A percentile compares a stretch with the other conserved stretches of the same genome.
phyloP scores from a whole-genome alignment of 2,113 vertebrate genomes.

The Nothocercus nigrocapillus region DNA sequence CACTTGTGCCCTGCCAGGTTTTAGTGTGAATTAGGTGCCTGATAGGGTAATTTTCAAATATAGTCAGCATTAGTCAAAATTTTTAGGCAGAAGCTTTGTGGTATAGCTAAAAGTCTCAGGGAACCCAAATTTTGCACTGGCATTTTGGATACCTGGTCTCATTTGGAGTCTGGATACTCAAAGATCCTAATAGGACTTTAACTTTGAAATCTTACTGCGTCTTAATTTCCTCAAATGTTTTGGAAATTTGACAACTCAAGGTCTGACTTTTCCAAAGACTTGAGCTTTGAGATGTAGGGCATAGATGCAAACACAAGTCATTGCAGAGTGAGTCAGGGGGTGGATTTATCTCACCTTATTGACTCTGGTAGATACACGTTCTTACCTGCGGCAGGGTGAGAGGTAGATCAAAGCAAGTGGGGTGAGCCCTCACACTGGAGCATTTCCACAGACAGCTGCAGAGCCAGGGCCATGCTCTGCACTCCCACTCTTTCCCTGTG shows the following conservation, averaged over 20 bases:
- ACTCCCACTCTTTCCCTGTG: background rate
- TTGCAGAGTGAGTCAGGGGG: background rate
- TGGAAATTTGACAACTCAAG: background rate
- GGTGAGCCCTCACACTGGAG: background rate
- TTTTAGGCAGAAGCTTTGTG: background rate
- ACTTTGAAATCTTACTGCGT: background rate
- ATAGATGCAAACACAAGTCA: background rate
- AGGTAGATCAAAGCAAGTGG: background rate
- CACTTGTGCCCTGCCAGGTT: background rate
- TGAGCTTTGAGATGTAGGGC: background rate
- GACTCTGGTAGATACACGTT: background rate
- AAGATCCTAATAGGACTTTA: background rate
- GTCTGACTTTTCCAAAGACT: background rate
- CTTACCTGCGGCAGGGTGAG: accelerated
- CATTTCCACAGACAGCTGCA: background rate
- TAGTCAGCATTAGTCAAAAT: background rate
- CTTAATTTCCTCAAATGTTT: background rate
- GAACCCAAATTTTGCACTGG: background rate
- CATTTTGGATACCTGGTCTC: background rate
- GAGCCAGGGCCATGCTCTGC: background rate
- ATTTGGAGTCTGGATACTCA: background rate
- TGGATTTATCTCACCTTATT: background rate
- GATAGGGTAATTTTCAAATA: background rate
- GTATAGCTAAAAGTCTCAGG: background rate
- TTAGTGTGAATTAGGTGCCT: background rate